Base-by-base conservation (phyloP, 2,113 vertebrate species). In the Dicaeum eximium region DNA sequence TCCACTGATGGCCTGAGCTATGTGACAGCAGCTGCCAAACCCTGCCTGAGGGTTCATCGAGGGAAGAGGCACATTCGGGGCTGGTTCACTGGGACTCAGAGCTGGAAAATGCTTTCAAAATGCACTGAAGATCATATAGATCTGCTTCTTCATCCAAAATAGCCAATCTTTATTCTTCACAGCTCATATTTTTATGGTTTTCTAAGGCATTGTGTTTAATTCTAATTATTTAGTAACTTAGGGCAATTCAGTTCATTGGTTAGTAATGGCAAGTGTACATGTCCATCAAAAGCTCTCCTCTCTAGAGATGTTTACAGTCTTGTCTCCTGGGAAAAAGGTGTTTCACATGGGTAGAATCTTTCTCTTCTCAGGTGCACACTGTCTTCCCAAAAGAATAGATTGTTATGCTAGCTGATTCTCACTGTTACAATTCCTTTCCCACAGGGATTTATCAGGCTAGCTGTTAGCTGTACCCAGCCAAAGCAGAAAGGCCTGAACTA, bases 21-120 rank as follows among this genome's bases (percentile, higher is more conserved):
- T 1, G 1, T 1, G 8, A 23, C 30, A 15, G 24, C 65, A 31
- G 1, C 58, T 20, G 61, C 45, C 82, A 72, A 45, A 18, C 1
- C 2, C 56, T 25, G 50, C 74, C 24, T 30, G n/a, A 33, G 58
- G 31, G 19, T 1, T 13, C 8, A 13, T 4, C 0, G 0, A 64
- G 50, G 33, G 69, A 57, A 51, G 13, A 11, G 11, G 27, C 38
- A 66, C 9, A 22, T 14, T 19, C 16, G 10, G 33, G 50, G n/a
- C 35, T 40, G 61, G 8, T 21, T 67, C 81, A 8, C 40, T 58
- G 60, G 50, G 51, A 54, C 24, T 74, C 56, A 25, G 9, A 80
- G 51, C 50, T 92, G 54, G 23, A 58, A 88, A 93, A 95, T 5
- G 10, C 19, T 66, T 80, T 66, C 42, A 48, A 71, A 88, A 53